Percentiles rank a stretch among this genome's conserved stretches.
Evolutionary conservation across 2,113 vertebrate species (phyloP).

Genomic region (Laterallus jamaicensis): DNA sequence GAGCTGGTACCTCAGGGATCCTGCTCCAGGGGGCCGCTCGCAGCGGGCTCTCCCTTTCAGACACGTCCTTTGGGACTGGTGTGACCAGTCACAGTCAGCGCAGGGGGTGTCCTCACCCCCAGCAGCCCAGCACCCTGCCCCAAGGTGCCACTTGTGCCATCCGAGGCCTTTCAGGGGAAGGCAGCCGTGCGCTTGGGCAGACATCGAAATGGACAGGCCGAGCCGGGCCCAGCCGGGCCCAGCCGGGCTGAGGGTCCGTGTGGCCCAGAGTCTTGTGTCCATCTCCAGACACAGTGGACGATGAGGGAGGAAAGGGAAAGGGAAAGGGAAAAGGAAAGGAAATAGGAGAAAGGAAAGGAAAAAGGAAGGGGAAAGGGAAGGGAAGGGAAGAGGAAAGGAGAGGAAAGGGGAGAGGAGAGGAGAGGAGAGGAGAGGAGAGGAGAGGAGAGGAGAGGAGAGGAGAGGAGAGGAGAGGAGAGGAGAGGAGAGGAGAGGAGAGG

Average conservation of each 20-base stretch:
- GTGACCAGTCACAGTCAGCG: background rate
- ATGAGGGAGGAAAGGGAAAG: too few relatives aligned
- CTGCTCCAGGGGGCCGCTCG: background rate
- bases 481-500: too few relatives aligned
- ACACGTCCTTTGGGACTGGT: background rate
- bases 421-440: too few relatives aligned
- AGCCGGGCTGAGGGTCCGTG: background rate
- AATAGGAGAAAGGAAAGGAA: too few relatives aligned
- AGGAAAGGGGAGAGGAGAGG: too few relatives aligned
- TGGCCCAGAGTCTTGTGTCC: background rate
- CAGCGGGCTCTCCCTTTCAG: background rate
- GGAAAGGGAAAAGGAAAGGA: too few relatives aligned
- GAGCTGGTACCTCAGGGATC: background rate
- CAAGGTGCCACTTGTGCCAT: rapidly evolving
- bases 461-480: too few relatives aligned
- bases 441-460: too few relatives aligned
- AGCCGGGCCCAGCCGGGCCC: background rate
- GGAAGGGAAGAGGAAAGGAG: too few relatives aligned
- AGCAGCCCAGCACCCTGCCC: background rate
- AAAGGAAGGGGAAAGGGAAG: too few relatives aligned
- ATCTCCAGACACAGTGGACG: background rate
- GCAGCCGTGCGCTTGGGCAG: rapidly evolving
- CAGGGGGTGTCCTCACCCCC: background rate
- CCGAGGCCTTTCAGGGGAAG: background rate
- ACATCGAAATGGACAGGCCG: background rate